Evolutionary conservation across 1,140 invertebrate species (phyloP).

Genomic region (Pseudachorutes palmiensis): DNA sequence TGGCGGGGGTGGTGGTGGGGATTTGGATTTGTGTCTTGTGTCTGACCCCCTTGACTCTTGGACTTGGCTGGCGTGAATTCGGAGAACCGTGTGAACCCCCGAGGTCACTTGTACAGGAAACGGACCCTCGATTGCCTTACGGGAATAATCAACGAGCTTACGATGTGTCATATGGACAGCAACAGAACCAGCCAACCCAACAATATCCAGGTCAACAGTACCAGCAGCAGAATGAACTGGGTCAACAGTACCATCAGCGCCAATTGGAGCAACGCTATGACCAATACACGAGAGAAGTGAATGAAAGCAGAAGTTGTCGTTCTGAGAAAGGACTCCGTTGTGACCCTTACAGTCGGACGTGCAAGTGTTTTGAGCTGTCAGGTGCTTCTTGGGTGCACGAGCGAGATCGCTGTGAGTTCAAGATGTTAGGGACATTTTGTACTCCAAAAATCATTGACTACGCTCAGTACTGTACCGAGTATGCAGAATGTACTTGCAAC

Average conservation of each 20-base stretch:
- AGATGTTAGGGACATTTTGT: background rate
- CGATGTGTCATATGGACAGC: background rate
- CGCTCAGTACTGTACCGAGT: slow-evolving; percentile 1
- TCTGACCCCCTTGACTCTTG: background rate
- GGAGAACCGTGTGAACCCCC: background rate
- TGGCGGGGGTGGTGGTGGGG: no score
- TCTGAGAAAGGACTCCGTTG: background rate
- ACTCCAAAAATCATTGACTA: background rate
- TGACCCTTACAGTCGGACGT: background rate
- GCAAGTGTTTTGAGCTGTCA: background rate
- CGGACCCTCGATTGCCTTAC: background rate
- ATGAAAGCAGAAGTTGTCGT: background rate
- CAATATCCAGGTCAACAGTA: background rate
- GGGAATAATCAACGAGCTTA: background rate
- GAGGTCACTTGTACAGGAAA: background rate
- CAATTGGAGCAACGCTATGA: background rate
- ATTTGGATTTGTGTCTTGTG: background rate
- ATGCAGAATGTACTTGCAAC: slow-evolving; percentile 1
- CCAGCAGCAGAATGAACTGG: background rate
- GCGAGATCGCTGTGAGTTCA: slow-evolving; percentile 4
- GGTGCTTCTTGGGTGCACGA: background rate
- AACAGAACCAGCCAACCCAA: background rate
- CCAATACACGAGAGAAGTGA: background rate
- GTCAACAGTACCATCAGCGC: background rate
- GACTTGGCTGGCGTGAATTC: background rate